These are phyloP conservation scores for Etheostoma spectabile DNA, from an alignment of 2,113 vertebrate genomes.

Conservation along the genomic window DNA sequence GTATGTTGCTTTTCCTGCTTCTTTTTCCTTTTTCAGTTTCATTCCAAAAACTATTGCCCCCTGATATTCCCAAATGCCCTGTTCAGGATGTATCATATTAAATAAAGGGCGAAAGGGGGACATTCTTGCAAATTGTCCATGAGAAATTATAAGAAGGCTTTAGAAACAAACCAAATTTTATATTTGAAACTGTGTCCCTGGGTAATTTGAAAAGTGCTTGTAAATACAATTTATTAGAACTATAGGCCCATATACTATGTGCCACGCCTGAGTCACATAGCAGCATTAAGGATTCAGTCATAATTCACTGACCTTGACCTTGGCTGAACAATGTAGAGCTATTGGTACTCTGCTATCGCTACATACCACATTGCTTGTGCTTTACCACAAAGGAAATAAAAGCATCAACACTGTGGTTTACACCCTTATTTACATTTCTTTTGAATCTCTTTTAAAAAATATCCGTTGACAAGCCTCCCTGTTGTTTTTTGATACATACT, in stretches of 20 bases:
- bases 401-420: conserved; percentile 16
- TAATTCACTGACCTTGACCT: conserved; percentile 53
- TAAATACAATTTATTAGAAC: neutral
- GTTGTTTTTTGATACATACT: neutral
- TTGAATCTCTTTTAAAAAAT: neutral
- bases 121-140: conserved; percentile 53
- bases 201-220: too few relatives aligned
- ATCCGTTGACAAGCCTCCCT: neutral
- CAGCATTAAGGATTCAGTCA: neutral
- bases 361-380: conserved; percentile 30
- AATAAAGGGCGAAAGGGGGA: conserved; percentile 59
- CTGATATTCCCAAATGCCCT: conserved; percentile 67
- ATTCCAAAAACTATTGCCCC: conserved; percentile 61
- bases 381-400: conserved; percentile 55
- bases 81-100: conserved; percentile 74
- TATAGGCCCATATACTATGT: neutral
- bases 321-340: conserved; percentile 61
- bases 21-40: conserved; percentile 50
- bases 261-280: conserved; percentile 16
- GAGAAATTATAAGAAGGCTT: conserved; percentile 24
- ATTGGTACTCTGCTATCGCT: conserved; percentile 22
- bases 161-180: neutral
- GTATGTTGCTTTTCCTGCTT: conserved; percentile 49
- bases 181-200: neutral
- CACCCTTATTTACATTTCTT: neutral